phyloP scores from a whole-genome alignment of 2,888 invertebrate genomes.

The Melinaea marsaeus region DNA sequence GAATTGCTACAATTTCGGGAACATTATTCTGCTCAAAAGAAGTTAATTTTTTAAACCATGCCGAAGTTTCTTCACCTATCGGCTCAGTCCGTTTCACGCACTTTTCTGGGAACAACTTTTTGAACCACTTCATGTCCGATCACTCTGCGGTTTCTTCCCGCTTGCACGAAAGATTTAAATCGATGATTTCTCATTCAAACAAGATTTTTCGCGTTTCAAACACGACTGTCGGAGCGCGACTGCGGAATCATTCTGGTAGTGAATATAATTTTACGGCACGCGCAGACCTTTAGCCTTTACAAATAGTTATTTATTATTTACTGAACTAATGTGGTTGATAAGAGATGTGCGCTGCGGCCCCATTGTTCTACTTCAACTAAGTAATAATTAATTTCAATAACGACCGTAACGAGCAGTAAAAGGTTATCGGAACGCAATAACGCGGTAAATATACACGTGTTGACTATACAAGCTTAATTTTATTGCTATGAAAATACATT shows the following conservation, averaged over 20 bases:
- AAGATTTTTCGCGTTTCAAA: slow-evolving; percentile 29
- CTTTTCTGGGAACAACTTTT: slow-evolving; percentile 79
- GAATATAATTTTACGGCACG: slow-evolving; percentile 58
- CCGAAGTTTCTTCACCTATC: slow-evolving; percentile 35
- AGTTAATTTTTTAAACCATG: slow-evolving; percentile 41
- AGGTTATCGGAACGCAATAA: slow-evolving; percentile 38
- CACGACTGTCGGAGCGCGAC: slow-evolving; percentile 45
- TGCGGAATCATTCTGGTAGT: slow-evolving; percentile 39
- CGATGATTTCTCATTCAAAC: slow-evolving; percentile 80
- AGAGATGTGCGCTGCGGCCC: slow-evolving; percentile 54
- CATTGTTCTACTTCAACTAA: slow-evolving; percentile 56
- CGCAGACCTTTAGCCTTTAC: slow-evolving; percentile 70
- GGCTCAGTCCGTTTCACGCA: slow-evolving; percentile 63
- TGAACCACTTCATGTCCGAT: slow-evolving; percentile 82
- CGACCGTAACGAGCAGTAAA: slow-evolving; percentile 43
- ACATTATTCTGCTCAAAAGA: slow-evolving; percentile 19
- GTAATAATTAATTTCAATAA: slow-evolving; percentile 59
- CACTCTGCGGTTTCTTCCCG: slow-evolving; percentile 79
- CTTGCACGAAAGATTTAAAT: slow-evolving; percentile 79
- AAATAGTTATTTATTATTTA: slow-evolving; percentile 64
- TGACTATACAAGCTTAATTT: slow-evolving; percentile 10
- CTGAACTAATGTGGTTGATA: slow-evolving; percentile 60
- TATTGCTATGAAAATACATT: slow-evolving; percentile 14
- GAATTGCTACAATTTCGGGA: slow-evolving; percentile 37
- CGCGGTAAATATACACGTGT: slow-evolving; percentile 8